phyloP scores from a whole-genome alignment of 2,797 vertebrate genomes.

The Cyclura pinguis region DNA sequence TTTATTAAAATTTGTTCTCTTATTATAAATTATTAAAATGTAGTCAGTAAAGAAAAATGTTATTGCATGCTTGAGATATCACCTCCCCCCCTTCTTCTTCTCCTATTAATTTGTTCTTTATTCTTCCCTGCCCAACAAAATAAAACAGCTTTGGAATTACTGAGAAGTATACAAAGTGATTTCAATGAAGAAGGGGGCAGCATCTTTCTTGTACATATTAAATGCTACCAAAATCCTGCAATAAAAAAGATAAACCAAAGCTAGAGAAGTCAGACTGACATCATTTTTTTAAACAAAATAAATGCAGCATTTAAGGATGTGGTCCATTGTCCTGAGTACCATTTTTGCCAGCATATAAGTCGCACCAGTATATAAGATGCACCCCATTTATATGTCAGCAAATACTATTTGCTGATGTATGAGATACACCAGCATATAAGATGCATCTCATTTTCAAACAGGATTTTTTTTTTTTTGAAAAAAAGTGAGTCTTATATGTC shows the following conservation, averaged over 20 bases:
- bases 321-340: not conserved
- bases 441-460: too few relatives aligned
- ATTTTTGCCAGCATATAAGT: too few relatives aligned
- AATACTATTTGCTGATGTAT: too few relatives aligned
- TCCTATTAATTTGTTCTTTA: not conserved
- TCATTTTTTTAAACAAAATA: not conserved
- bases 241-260: not conserved
- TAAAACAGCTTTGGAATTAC: not conserved
- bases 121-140: not conserved
- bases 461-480: not conserved
- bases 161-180: not conserved
- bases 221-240: too few relatives aligned
- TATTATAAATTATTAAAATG: conserved; percentile 4
- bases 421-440: too few relatives aligned
- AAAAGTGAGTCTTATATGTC: not conserved
- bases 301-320: not conserved
- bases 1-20: conserved; percentile 2
- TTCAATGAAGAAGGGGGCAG: not conserved
- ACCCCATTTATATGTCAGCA: too few relatives aligned
- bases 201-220: not conserved
- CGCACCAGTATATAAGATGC: too few relatives aligned
- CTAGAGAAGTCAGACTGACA: not conserved
- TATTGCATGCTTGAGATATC: not conserved
- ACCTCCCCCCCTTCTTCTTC: not conserved
- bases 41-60: not conserved